A percentile compares a stretch with the other conserved stretches of the same genome.
These are phyloP conservation scores for Meliscaeva auricollis DNA, from an alignment of 2,888 invertebrate species.

Conservation along the genomic window DNA sequence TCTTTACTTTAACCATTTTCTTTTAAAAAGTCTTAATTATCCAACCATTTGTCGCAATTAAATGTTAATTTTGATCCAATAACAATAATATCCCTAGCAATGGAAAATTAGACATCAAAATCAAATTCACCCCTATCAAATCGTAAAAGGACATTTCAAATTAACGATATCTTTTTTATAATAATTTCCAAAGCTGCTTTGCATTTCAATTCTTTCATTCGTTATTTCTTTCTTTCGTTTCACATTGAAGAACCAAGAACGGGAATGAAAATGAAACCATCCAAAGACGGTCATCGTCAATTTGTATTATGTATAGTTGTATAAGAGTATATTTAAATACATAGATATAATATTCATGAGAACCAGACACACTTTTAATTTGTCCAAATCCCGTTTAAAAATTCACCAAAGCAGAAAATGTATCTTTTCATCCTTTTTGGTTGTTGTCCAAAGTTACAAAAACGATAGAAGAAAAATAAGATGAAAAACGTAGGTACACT, in stretches of 20 bases:
- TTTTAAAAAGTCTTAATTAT: not conserved
- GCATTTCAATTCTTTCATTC: constrained; percentile 17
- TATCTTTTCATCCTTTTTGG: constrained; percentile 38
- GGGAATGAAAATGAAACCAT: not conserved
- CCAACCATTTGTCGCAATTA: constrained; percentile 11
- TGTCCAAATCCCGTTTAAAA: constrained; percentile 48
- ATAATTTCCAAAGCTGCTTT: constrained; percentile 24
- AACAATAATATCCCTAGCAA: constrained; percentile 10
- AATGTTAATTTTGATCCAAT: constrained; percentile 33
- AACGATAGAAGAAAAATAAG: not conserved
- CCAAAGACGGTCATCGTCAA: constrained; percentile 10
- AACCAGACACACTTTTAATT: constrained; percentile 57
- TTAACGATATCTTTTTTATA: constrained; percentile 6
- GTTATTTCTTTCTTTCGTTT: not conserved
- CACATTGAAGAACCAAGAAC: not conserved
- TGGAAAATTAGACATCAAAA: constrained; percentile 26
- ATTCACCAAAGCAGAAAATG: constrained; percentile 24
- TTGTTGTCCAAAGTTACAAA: constrained; percentile 1
- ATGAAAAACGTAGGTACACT: not conserved
- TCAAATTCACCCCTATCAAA: constrained; percentile 11
- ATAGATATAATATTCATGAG: constrained; percentile 32
- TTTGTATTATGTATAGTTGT: constrained; percentile 9
- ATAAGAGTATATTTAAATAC: no score
- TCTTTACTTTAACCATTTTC: not conserved
- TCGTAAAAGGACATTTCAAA: constrained; percentile 1